Evolutionary conservation across 64 coral and sea anemone genomes (phyloP).

Genomic region (Montipora efflorescens): DNA sequence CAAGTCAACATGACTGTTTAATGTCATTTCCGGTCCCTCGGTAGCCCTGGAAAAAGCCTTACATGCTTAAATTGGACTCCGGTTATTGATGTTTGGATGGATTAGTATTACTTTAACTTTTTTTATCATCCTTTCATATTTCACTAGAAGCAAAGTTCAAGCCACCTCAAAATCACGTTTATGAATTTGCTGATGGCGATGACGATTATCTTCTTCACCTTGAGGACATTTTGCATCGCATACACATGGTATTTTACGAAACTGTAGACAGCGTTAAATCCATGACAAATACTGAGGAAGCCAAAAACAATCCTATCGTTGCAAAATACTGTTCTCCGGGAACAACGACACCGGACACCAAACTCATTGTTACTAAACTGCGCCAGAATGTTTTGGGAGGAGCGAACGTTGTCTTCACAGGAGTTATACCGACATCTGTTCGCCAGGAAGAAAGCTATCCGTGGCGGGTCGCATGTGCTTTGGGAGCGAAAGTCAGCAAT

Average conservation of each 20-base stretch:
- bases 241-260: constrained; percentile 84
- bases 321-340: constrained; percentile 71
- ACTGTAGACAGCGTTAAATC: constrained; percentile 59
- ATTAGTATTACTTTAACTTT: not conserved
- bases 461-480: constrained; percentile 67
- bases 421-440: constrained; percentile 91
- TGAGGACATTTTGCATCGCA: constrained; percentile 86
- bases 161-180: not conserved
- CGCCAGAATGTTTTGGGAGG: constrained; percentile 73
- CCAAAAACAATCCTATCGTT: constrained; percentile 46
- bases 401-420: constrained; percentile 91
- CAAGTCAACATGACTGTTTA: not conserved
- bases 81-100: not conserved
- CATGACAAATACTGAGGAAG: not conserved
- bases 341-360: constrained; percentile 74
- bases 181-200: constrained; percentile 55
- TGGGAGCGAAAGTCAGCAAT: constrained; percentile 89
- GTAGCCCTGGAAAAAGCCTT: not conserved
- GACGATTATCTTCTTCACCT: constrained; percentile 97
- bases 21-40: not conserved
- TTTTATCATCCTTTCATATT: not conserved
- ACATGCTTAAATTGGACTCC: not conserved
- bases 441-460: constrained; percentile 81
- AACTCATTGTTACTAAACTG: constrained; percentile 75
- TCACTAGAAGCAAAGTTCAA: not conserved